Base-by-base conservation (phyloP, 2,888 invertebrate species). In the Trissonchulus latispiculum region DNA sequence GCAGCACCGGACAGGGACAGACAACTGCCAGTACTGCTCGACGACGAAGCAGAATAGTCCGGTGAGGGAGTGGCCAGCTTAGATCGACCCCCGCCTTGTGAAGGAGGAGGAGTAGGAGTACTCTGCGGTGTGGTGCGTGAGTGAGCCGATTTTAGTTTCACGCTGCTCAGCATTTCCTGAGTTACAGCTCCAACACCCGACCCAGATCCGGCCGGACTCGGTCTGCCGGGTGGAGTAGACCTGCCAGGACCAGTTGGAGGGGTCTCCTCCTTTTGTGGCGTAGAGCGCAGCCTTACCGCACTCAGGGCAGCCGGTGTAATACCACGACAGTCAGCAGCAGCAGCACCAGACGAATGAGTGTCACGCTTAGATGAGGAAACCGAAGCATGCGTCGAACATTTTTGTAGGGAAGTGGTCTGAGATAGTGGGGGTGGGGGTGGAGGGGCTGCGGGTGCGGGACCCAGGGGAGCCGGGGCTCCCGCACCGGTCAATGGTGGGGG, bases 371-470 rank as follows among this genome's bases (percentile, higher is more conserved):
- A 76, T 18, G 83, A 83, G n/a, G 83, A 80, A 29, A 84, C 84
- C 2, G 80, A 79, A 35, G 77, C 77, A 28, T 61, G 71, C n/a
- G 72, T 77, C 70, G 78, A 76, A 74, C 74, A 76, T 67, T 72
- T 78, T 74, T 73, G 78, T 62, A 35, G 74, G 61, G 72, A 77
- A 74, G 37, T 75, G 48, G 75, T 78, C 79, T 61, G 74, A 3
- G 64, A 72, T 29, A 72, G 77, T 18, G 75, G 74, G 48, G 82
- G 79, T 1, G 88, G 89, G 28, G 70, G 77, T 29, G 74, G 78
- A n/a, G 66, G 59, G 0, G 85, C 84, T 23, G 90, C 90, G 0
- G 92, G 91, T 23, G 92, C 91, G 61, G 92, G 92, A 15, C 91
- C 90, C 84, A 90, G 90, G 75, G 88, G 89, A 0, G 91, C 91